Evolutionary conservation across 1,140 invertebrate species (phyloP).

Genomic region (Caenorhabditis briggsae): DNA sequence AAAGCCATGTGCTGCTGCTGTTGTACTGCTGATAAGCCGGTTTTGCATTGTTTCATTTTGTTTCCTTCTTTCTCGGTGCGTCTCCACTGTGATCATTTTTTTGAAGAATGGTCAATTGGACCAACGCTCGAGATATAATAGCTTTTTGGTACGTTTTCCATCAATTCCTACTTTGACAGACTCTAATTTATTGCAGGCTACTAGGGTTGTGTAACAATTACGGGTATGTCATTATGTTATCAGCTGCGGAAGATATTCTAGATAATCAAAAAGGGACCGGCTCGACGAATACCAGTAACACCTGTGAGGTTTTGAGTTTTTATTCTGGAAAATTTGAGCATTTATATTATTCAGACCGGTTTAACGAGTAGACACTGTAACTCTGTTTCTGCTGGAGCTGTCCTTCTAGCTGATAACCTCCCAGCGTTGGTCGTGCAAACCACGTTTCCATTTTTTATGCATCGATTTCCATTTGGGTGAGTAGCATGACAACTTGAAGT

Average conservation of each 20-base stretch:
- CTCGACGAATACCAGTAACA: conserved; percentile 18
- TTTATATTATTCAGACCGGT: conserved; percentile 18
- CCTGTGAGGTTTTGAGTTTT: conserved; percentile 50
- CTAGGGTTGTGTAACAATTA: conserved; percentile 70
- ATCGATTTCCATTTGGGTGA: conserved; percentile 59
- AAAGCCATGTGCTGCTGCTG: conserved; percentile 30
- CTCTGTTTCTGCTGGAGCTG: conserved; percentile 85
- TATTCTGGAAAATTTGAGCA: neutral
- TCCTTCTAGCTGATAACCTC: conserved; percentile 87
- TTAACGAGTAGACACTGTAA: conserved; percentile 81
- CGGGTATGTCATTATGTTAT: conserved; percentile 69
- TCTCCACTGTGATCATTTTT: conserved; percentile 6
- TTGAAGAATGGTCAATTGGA: conserved; percentile 22
- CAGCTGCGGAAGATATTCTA: conserved; percentile 67
- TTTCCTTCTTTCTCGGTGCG: conserved; percentile 13
- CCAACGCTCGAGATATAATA: conserved; percentile 6
- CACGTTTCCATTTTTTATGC: conserved; percentile 83
- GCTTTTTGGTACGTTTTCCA: neutral
- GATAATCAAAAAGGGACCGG: conserved; percentile 58
- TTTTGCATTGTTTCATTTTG: conserved; percentile 11
- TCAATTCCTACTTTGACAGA: too few species aligned
- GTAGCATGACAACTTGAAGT: conserved; percentile 24
- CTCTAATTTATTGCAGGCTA: conserved; percentile 62
- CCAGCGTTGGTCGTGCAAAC: conserved; percentile 85
- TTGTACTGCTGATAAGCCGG: conserved; percentile 29